Evolutionary conservation across 2,797 vertebrate species (phyloP).

Genomic region (Tamandua tetradactyla): DNA sequence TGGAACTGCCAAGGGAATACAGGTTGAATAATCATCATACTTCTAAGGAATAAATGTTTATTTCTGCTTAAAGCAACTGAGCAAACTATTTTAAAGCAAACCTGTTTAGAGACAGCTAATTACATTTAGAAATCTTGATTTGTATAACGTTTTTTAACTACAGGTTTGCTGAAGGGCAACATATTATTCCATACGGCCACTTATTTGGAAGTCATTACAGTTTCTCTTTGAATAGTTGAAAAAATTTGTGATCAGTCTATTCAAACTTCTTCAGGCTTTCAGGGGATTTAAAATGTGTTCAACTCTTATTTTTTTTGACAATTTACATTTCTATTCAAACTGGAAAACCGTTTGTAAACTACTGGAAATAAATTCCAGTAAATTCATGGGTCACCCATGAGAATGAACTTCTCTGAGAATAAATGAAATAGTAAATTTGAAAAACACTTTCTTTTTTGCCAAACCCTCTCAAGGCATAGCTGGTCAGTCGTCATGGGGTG

Average conservation of each 20-base stretch:
- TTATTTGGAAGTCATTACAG: background rate
- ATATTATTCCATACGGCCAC: background rate
- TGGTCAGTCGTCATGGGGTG: background rate
- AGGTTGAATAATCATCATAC: slow-evolving; percentile 66
- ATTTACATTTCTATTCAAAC: background rate
- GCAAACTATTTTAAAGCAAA: slow-evolving; percentile 57
- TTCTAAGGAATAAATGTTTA: slow-evolving; percentile 60
- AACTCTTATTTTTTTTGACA: background rate
- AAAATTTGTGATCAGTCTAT: background rate
- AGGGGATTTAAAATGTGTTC: background rate
- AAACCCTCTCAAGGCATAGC: background rate
- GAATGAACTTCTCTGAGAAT: background rate
- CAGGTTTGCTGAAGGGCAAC: background rate
- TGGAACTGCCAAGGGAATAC: slow-evolving; percentile 50
- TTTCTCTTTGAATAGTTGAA: slow-evolving; percentile 23
- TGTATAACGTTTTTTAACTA: slow-evolving; percentile 19
- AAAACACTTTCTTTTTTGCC: background rate
- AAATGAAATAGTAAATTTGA: slow-evolving; percentile 25
- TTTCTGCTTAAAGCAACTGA: slow-evolving; percentile 60
- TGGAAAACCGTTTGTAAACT: slow-evolving; percentile 11
- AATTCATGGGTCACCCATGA: background rate
- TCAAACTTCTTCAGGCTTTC: slow-evolving; percentile 26
- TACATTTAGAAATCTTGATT: slow-evolving; percentile 48
- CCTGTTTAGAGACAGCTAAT: slow-evolving; percentile 4
- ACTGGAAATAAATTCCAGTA: slow-evolving; percentile 30